Base-by-base conservation (phyloP, 1,140 invertebrate species). In the Drosophila tropicalis region DNA sequence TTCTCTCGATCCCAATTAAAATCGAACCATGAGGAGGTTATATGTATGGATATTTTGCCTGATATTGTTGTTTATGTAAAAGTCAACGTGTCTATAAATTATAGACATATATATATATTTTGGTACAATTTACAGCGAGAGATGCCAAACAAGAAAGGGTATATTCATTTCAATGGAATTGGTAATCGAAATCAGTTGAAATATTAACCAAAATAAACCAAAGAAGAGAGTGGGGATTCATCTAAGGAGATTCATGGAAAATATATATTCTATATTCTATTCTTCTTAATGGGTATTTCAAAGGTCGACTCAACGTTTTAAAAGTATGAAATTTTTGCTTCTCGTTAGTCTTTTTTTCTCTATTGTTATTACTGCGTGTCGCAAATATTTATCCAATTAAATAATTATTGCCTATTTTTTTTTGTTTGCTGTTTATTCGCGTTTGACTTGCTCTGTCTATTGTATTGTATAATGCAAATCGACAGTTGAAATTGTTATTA, bases 301-400 rank as follows among this genome's bases (percentile, higher is more conserved):
- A 22, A 29, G 12, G 44, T 51, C 44, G 17, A 51, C 15, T 12
- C 10, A 1, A 7, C n/a, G 9, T 17, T 2, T 51, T 1, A 3
- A 51, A 51, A 17, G 10, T 22, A 51, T 17, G 12, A 39, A 36
- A 19, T 34, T 36, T 61, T 34, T 3, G 34, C 12, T 40, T 41
- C 17, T 19, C 19, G 19, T 36, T 22, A 36, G 22, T 61, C 54
- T 62, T 51, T 47, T 34, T 63, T 29, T 36, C 54, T 62, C 40
- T 9, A 47, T 32, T 40, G 29, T 56, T 51, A 58, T 10, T 63
- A 41, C 47, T 83, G 83, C 83, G 83, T 86, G 83, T 79, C 83
- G 60, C 79, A 76, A 67, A 86, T 86, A 83, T 83, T 83, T 86
- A 87, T 87, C 32, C 76, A 86, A 86, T 86, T 86, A 87, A 71